phyloP scores from a whole-genome alignment of 1,140 invertebrate species.

The Ceratosolen solmsi region DNA sequence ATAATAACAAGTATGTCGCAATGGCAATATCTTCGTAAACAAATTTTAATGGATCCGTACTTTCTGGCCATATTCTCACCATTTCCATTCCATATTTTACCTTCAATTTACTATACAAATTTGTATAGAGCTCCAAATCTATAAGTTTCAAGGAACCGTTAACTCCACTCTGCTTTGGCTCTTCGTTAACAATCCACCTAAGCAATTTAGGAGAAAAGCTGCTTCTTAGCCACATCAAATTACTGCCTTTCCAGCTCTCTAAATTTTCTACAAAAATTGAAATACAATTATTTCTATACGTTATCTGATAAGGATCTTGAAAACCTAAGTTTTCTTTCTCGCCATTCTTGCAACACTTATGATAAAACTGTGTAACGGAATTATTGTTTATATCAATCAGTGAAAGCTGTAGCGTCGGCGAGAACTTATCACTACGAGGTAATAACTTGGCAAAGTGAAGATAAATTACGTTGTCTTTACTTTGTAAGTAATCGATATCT shows the following conservation, averaged over 20 bases:
- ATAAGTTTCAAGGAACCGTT: slow-evolving; percentile 81
- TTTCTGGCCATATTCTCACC: slow-evolving; percentile 88
- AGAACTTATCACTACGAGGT: slow-evolving; percentile 65
- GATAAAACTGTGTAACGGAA: slow-evolving; percentile 55
- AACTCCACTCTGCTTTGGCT: slow-evolving; percentile 58
- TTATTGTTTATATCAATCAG: slow-evolving; percentile 56
- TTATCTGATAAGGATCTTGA: slow-evolving; percentile 59
- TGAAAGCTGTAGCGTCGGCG: slow-evolving; percentile 62
- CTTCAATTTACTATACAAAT: slow-evolving; percentile 85
- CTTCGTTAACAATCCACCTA: slow-evolving; percentile 77
- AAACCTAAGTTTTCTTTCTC: slow-evolving; percentile 61
- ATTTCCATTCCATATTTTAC: slow-evolving; percentile 84
- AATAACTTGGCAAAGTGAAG: slow-evolving; percentile 54
- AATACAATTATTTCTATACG: slow-evolving; percentile 51
- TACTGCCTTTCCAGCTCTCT: slow-evolving; percentile 58
- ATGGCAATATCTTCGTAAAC: slow-evolving; percentile 98
- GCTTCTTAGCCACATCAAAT: slow-evolving; percentile 74
- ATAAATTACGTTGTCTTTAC: slow-evolving; percentile 25
- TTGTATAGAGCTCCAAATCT: slow-evolving; percentile 80
- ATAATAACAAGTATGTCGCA: slow-evolving; percentile 89
- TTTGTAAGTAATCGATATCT: slow-evolving; percentile 35
- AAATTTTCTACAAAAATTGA: slow-evolving; percentile 52
- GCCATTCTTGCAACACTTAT: slow-evolving; percentile 50
- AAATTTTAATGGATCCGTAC: slow-evolving; percentile 94
- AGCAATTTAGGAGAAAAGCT: slow-evolving; percentile 78